phyloP scores from a whole-genome alignment of 2,113 vertebrate genomes.

The Sylvia atricapilla region DNA sequence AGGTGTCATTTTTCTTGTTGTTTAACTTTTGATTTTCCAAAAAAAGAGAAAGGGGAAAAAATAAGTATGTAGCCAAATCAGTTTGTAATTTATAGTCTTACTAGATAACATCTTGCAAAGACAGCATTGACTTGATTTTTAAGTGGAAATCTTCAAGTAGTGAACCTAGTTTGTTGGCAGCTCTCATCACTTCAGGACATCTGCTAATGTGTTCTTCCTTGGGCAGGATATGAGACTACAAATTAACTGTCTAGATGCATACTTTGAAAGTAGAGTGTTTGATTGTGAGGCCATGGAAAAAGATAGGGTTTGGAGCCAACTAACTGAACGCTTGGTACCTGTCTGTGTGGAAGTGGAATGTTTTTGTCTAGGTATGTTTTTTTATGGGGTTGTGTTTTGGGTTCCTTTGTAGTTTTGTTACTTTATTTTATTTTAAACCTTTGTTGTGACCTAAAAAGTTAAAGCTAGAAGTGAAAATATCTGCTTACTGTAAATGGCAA shows the following conservation, averaged over 20 bases:
- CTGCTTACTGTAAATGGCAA: background rate
- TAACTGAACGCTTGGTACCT: background rate
- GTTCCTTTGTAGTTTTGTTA: background rate
- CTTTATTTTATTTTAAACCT: background rate
- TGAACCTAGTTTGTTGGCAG: background rate
- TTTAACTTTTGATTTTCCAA: background rate
- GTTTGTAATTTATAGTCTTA: background rate
- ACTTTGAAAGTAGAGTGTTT: background rate
- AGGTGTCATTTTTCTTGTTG: background rate
- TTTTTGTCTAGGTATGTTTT: background rate
- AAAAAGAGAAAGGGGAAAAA: background rate
- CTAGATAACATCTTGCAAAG: background rate
- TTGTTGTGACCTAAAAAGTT: background rate
- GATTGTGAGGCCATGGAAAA: background rate
- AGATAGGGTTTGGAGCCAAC: background rate
- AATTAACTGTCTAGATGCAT: background rate
- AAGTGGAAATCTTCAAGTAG: background rate
- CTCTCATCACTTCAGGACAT: background rate
- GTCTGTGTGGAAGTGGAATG: background rate
- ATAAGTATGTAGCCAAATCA: background rate
- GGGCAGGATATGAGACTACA: slow-evolving; percentile 1
- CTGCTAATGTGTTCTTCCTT: slow-evolving; percentile 8
- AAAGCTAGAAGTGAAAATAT: background rate
- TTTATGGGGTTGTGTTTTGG: background rate
- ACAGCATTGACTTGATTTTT: background rate